Evolutionary conservation across 2,888 invertebrate genomes (phyloP).

Genomic region (Xanthia icteritia): DNA sequence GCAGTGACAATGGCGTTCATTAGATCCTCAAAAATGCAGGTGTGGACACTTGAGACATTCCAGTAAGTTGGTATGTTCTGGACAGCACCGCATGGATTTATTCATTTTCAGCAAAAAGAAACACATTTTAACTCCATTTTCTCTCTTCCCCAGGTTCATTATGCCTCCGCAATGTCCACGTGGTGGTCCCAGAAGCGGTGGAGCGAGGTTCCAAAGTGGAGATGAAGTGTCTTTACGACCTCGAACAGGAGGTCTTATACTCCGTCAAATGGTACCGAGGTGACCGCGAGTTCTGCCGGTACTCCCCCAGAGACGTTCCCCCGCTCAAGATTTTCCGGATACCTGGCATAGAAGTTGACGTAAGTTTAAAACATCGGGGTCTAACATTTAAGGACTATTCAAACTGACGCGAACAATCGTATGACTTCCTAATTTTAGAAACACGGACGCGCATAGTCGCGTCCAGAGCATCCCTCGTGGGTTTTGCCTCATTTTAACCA

Average conservation of each 20-base stretch:
- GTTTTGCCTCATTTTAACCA: neutral
- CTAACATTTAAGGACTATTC: slow-evolving; percentile 10
- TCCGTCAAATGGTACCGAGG: slow-evolving; percentile 93
- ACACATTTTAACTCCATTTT: neutral
- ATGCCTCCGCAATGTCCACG: slow-evolving; percentile 91
- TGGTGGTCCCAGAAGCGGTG: slow-evolving; percentile 92
- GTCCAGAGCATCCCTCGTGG: too few species aligned
- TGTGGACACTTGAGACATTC: neutral
- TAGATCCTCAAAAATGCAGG: neutral
- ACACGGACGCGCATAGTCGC: too few species aligned
- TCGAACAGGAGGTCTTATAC: slow-evolving; percentile 92
- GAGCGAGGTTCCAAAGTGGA: slow-evolving; percentile 91
- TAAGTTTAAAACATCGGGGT: slow-evolving; percentile 77
- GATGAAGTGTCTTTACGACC: slow-evolving; percentile 91
- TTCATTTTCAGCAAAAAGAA: neutral
- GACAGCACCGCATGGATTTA: neutral
- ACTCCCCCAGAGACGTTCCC: slow-evolving; percentile 91
- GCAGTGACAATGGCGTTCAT: too few species aligned
- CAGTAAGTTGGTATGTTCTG: neutral
- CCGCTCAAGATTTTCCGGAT: slow-evolving; percentile 92
- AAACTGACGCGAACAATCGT: too few species aligned
- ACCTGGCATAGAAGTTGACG: slow-evolving; percentile 91
- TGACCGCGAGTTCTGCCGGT: slow-evolving; percentile 92
- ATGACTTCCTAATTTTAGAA: neutral
- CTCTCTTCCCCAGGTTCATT: slow-evolving; percentile 75